A percentile compares a stretch with the other conserved stretches of the same genome.
phyloP scores from a whole-genome alignment of 2,797 vertebrate species.

The Chrysocyon brachyurus region DNA sequence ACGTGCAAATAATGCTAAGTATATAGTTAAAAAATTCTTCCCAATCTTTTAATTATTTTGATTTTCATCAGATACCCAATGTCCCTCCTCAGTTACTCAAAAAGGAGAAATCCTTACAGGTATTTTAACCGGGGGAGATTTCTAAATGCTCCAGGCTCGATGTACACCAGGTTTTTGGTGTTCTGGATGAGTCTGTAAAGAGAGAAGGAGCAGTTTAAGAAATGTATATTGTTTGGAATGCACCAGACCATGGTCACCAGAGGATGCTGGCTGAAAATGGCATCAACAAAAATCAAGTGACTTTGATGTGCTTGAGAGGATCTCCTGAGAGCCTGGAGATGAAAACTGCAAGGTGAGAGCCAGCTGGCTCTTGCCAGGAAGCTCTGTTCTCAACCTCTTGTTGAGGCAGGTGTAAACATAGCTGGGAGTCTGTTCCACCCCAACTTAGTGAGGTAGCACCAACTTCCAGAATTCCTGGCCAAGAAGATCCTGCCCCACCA shows the following conservation, averaged over 20 bases:
- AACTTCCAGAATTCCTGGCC: not conserved
- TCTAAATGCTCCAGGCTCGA: slow-evolving; percentile 93
- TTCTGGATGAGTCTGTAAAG: slow-evolving; percentile 92
- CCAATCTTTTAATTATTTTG: slow-evolving; percentile 26
- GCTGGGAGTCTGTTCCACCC: not conserved
- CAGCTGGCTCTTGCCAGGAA: not conserved
- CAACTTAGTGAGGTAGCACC: not conserved
- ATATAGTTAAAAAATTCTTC: not conserved
- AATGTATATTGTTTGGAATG: not conserved
- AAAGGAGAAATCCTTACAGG: slow-evolving; percentile 91
- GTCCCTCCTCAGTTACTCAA: slow-evolving; percentile 36
- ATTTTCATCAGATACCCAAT: slow-evolving; percentile 51
- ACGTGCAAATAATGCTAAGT: not conserved
- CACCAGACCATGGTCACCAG: not conserved
- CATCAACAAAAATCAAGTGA: not conserved
- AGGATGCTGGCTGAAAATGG: not conserved
- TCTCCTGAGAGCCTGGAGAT: not conserved
- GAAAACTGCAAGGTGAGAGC: not conserved
- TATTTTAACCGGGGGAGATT: slow-evolving; percentile 94
- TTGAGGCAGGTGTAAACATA: not conserved
- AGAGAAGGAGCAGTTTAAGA: slow-evolving; percentile 65
- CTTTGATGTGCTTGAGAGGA: not conserved
- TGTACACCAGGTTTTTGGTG: slow-evolving; percentile 92
- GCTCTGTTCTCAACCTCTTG: not conserved
- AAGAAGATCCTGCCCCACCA: not conserved